These are phyloP conservation scores for Quadroppia sp. DNA, from an alignment of 2,888 invertebrate genomes.

Conservation along the genomic window DNA sequence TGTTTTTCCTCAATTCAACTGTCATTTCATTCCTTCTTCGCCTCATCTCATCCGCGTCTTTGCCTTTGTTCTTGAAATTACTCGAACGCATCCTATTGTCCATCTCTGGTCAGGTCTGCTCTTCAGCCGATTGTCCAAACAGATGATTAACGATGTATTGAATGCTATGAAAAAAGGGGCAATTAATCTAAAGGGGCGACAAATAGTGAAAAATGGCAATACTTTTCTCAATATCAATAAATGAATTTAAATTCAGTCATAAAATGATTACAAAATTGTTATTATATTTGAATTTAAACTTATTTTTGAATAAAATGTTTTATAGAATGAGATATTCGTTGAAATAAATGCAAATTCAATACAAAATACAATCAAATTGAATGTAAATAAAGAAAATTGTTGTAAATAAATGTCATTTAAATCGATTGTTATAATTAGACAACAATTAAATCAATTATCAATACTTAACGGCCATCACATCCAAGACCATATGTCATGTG, in stretches of 20 bases:
- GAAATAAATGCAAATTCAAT: background rate
- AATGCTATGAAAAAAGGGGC: no score
- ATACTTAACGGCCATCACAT: constrained; percentile 29
- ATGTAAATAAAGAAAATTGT: background rate
- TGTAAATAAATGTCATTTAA: no score
- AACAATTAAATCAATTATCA: background rate
- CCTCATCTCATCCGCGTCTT: constrained; percentile 79
- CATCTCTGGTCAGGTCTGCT: background rate
- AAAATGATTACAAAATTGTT: background rate
- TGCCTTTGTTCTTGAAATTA: constrained; percentile 76
- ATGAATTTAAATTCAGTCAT: background rate
- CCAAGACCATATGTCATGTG: background rate
- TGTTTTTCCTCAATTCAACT: constrained; percentile 94
- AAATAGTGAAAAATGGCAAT: background rate
- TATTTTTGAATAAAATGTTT: no score
- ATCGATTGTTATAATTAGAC: background rate
- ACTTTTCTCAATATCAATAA: no score
- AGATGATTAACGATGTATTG: background rate
- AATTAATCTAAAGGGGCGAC: background rate
- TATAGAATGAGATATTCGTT: no score
- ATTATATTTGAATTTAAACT: no score
- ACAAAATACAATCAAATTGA: background rate
- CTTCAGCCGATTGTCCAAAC: background rate
- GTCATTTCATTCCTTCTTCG: constrained; percentile 93
- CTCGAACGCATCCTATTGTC: constrained; percentile 50